Evolutionary conservation across 2,888 invertebrate species (phyloP), one percentile per base, ranked within the genome.

Genomic region (Steinernema carpocapsae): DNA sequence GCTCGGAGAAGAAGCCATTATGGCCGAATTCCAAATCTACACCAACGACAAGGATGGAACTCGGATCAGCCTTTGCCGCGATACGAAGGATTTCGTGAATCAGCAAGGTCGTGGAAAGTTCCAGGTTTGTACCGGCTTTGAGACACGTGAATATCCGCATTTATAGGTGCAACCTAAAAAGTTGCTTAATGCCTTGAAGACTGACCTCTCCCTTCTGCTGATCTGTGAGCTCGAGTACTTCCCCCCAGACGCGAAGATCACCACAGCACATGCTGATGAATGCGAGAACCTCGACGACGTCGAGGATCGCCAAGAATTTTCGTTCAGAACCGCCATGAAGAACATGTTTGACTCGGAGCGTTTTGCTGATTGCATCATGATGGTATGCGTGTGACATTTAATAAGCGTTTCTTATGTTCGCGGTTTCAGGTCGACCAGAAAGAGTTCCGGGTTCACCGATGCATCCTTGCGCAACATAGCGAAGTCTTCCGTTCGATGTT

Each of bases 11-110:
- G 85, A 86, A 70, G 83, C 86, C 0, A 83, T 86, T 10, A 83
- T 85, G 84, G 83, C 86, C n/a, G 86, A 86, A 52, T 86, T 86
- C 51, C 85, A 86, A 83, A 86, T 86, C 12, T 85, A 85, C 76
- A 81, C 83, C 17, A 72, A 83, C 0, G 83, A 86, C 70, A 79
- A 77, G 42, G 75, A 64, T 0, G 71, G 72, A n/a, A 73, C 80
- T 29, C 72, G 82, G 12, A 80, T 85, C 24, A 84, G 83, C 72
- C 82, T 86, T 24, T 86, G 86, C 77, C 77, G 85, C 29, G 86
- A 86, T 75, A 83, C 84, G 4, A 86, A 86, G 70, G 86, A 86
- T 45, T 86, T 86, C 77, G 83, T 84, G 0, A 84, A 85, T 75
- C 86, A 86, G 59, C 86, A 86, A 74, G 86, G 86, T 2, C 78